A percentile compares a stretch with the other conserved stretches of the same genome.
phyloP scores from a whole-genome alignment of 1,140 invertebrate genomes.

The Zaprionus nigranus region DNA sequence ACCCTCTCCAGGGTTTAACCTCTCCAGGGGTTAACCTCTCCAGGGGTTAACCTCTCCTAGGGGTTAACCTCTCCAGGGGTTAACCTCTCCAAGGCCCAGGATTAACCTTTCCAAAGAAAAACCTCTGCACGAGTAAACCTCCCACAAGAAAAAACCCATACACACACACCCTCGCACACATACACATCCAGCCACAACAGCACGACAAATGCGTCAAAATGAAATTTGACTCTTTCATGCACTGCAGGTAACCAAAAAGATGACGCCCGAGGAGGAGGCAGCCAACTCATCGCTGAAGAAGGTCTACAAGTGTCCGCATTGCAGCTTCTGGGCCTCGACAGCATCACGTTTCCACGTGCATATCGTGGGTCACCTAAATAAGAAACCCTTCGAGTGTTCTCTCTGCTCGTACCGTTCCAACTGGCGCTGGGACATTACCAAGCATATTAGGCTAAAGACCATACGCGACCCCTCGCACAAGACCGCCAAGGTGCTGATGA shows the following conservation, averaged over 20 bases:
- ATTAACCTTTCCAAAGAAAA: too few species aligned
- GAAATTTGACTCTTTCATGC: conserved; percentile 84
- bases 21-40: too few species aligned
- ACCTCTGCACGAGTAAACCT: too few species aligned
- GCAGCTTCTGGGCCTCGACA: conserved; percentile 94
- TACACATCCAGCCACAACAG: conserved; percentile 16
- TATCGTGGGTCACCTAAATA: conserved; percentile 95
- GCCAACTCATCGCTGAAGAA: conserved; percentile 85
- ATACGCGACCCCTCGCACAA: conserved; percentile 92
- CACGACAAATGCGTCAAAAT: conserved; percentile 81
- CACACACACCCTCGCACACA: not conserved
- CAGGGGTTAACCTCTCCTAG: too few species aligned
- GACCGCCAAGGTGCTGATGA: conserved; percentile 92
- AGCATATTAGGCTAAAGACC: conserved; percentile 96
- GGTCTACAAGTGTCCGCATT: conserved; percentile 95
- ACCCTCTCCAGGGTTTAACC: too few species aligned
- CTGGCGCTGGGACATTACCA: conserved; percentile 98
- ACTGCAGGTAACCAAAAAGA: conserved; percentile 85
- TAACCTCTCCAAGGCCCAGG: too few species aligned
- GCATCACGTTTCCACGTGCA: conserved; percentile 97
- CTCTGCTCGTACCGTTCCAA: conserved; percentile 96
- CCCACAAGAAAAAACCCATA: too few species aligned
- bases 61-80: too few species aligned
- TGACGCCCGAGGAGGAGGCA: conserved; percentile 83
- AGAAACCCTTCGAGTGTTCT: conserved; percentile 97